These are phyloP conservation scores for Pica pica DNA, from an alignment of 2,113 vertebrate genomes.

Conservation along the genomic window DNA sequence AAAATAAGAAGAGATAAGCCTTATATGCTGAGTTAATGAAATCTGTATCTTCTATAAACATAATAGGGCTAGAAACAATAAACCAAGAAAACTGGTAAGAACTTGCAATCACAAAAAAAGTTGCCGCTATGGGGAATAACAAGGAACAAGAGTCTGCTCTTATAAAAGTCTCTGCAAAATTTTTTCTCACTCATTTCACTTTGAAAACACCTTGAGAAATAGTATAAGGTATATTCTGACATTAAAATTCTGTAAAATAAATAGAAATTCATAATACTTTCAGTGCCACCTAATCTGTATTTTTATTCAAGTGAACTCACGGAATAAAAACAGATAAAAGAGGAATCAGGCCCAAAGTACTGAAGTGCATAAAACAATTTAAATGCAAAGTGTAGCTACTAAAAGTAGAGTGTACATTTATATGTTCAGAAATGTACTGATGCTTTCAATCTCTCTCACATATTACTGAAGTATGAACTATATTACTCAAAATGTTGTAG, in stretches of 20 bases:
- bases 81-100: neutral
- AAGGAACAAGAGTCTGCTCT: neutral
- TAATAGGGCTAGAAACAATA: neutral
- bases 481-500: neutral
- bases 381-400: neutral
- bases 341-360: neutral
- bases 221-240: neutral
- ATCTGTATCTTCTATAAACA: neutral
- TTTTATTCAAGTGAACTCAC: neutral
- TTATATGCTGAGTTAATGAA: neutral
- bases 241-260: neutral
- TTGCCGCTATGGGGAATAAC: neutral
- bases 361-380: neutral
- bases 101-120: neutral
- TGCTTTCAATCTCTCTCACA: neutral
- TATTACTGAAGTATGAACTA: neutral
- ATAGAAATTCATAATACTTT: neutral
- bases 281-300: neutral
- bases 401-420: neutral
- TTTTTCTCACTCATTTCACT: neutral
- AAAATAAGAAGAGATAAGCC: neutral
- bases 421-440: neutral
- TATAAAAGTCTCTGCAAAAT: neutral
- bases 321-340: neutral
- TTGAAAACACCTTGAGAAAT: slow-evolving; percentile 9